Conservation (phyloP, 2,113 vertebrate species). For the Podiceps cristatus region DNA sequence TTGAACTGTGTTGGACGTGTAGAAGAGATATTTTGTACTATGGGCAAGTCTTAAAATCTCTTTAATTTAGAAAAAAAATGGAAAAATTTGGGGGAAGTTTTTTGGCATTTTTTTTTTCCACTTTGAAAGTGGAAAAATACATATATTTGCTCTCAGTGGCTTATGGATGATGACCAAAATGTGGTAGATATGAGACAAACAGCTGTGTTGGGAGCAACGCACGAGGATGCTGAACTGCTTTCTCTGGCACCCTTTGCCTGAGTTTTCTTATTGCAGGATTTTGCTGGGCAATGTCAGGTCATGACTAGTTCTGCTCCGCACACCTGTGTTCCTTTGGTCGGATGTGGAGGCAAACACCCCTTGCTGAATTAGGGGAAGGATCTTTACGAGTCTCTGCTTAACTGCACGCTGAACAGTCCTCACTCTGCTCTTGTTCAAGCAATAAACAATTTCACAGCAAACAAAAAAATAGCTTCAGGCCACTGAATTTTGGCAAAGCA, state of each 20-base stretch:
- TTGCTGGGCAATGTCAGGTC: not conserved
- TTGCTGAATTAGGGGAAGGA: not conserved
- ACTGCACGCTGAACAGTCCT: accelerated
- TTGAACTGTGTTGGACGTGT: not conserved
- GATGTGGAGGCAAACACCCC: accelerated
- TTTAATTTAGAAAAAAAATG: not conserved
- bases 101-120: not conserved
- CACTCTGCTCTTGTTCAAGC: not conserved
- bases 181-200: no score
- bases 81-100: no score
- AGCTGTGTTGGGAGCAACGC: accelerated
- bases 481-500: not conserved
- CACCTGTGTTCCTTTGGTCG: not conserved
- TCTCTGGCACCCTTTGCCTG: not conserved
- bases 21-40: not conserved
- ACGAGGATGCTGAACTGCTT: not conserved
- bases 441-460: not conserved
- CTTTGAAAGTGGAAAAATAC: not conserved
- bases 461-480: not conserved
- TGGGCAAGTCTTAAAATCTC: not conserved
- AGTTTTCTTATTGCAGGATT: no score
- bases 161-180: not conserved
- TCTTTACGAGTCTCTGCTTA: no score
- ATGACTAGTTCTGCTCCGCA: accelerated
- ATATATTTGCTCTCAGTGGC: not conserved